These are phyloP conservation scores for Ophion obscuratus DNA, from an alignment of 2,888 invertebrate species.

Conservation along the genomic window DNA sequence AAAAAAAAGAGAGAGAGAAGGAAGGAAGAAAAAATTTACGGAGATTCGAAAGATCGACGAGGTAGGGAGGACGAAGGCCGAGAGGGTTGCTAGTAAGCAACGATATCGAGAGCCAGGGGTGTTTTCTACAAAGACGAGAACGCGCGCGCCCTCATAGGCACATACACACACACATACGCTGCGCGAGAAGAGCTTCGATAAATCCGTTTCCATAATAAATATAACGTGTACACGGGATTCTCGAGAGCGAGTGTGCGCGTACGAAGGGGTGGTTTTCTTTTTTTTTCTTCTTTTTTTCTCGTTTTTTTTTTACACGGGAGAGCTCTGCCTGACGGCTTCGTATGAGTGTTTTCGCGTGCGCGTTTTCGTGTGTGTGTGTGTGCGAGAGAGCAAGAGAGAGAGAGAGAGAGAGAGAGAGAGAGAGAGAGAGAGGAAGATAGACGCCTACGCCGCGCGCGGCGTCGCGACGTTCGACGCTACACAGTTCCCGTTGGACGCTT, in stretches of 20 bases:
- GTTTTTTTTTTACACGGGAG: conserved; percentile 30
- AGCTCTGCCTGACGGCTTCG: conserved; percentile 27
- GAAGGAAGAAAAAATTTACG: neutral
- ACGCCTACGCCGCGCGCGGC: conserved; percentile 80
- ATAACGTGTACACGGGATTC: conserved; percentile 67
- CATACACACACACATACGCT: conserved; percentile 41
- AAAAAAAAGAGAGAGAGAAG: neutral
- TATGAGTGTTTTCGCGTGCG: conserved; percentile 61
- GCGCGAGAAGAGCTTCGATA: conserved; percentile 63
- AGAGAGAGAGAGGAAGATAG: conserved; percentile 71
- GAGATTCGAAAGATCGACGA: conserved; percentile 44
- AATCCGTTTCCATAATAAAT: conserved; percentile 69
- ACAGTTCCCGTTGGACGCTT: conserved; percentile 82
- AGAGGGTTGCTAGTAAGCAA: conserved; percentile 48
- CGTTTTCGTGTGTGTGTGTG: conserved; percentile 2
- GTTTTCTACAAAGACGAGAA: conserved; percentile 57
- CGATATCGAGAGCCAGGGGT: conserved; percentile 46
- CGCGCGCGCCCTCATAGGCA: conserved; percentile 14
- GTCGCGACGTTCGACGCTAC: conserved; percentile 83
- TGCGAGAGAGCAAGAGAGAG: neutral
- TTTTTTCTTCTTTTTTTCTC: neutral
- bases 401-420: conserved; percentile 67
- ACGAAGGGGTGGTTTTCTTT: conserved; percentile 58
- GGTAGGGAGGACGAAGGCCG: conserved; percentile 31
- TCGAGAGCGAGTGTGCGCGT: conserved; percentile 69